Conservation (phyloP, 1,140 invertebrate genomes). For the Dicyema japonicum region DNA sequence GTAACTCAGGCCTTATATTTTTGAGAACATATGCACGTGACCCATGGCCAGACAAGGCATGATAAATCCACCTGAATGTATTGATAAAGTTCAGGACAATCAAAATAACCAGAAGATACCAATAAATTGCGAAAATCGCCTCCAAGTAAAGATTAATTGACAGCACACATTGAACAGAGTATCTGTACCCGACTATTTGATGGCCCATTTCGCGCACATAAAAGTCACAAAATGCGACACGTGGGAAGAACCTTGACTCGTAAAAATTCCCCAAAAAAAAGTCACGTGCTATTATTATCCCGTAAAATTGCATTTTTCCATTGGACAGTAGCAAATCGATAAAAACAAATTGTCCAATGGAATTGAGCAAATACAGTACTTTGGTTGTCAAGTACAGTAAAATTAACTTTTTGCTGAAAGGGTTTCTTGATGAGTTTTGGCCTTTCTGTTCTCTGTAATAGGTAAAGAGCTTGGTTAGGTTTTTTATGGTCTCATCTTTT, state of each 20-base stretch:
- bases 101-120: conserved; percentile 5
- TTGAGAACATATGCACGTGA: no score
- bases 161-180: conserved; percentile 9
- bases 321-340: conserved; percentile 10
- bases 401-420: no score
- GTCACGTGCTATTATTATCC: conserved; percentile 6
- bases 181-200: conserved; percentile 7
- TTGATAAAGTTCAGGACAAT: no score
- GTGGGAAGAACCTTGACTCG: conserved; percentile 6
- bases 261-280: conserved; percentile 6
- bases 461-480: no score
- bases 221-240: conserved; percentile 8
- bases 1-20: no score
- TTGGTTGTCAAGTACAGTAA: conserved; percentile 19
- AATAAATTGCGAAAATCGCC: conserved; percentile 7
- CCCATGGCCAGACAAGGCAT: no score
- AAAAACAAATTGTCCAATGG: conserved; percentile 8
- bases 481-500: no score
- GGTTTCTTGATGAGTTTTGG: no score
- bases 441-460: no score
- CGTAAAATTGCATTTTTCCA: conserved; percentile 11
- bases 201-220: conserved; percentile 6
- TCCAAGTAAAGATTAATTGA: conserved; percentile 8
- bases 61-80: no score
- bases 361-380: conserved; percentile 8